These are phyloP conservation scores for Tineola bisselliella DNA, from an alignment of 2,888 invertebrate species.

Conservation along the genomic window DNA sequence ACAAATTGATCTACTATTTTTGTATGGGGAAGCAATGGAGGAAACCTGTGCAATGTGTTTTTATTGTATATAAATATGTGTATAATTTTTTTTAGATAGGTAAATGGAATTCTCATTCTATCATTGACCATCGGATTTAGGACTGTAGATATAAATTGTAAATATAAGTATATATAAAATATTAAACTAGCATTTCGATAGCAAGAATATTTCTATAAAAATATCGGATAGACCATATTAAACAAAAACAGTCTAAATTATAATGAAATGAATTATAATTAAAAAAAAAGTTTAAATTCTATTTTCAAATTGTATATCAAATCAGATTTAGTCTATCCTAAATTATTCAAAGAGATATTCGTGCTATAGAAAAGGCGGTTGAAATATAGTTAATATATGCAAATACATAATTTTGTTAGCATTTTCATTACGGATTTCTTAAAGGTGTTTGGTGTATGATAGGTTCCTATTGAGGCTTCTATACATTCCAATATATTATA, in stretches of 20 bases:
- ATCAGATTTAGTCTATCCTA: no score
- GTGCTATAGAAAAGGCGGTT: no score
- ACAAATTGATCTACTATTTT: constrained; percentile 16
- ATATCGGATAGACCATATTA: no score
- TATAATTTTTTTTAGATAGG: constrained; percentile 45
- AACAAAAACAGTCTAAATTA: no score
- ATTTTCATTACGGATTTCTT: constrained; percentile 12
- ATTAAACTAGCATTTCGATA: background rate
- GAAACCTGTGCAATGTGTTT: constrained; percentile 52
- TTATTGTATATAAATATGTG: constrained; percentile 38
- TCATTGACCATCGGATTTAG: constrained; percentile 56
- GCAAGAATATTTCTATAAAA: background rate
- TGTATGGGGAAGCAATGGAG: constrained; percentile 31
- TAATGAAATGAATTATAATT: no score
- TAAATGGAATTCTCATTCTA: constrained; percentile 57
- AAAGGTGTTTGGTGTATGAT: constrained; percentile 64
- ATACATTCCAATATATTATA: constrained; percentile 45
- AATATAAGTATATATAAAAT: constrained; percentile 33
- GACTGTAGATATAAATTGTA: constrained; percentile 48
- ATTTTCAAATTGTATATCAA: no score
- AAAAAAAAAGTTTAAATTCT: no score
- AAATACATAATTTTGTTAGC: background rate
- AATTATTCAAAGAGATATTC: no score
- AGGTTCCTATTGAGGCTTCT: constrained; percentile 62
- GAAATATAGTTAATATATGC: no score